phyloP scores from a whole-genome alignment of 2,888 invertebrate species.

The Ophioninae sp. region DNA sequence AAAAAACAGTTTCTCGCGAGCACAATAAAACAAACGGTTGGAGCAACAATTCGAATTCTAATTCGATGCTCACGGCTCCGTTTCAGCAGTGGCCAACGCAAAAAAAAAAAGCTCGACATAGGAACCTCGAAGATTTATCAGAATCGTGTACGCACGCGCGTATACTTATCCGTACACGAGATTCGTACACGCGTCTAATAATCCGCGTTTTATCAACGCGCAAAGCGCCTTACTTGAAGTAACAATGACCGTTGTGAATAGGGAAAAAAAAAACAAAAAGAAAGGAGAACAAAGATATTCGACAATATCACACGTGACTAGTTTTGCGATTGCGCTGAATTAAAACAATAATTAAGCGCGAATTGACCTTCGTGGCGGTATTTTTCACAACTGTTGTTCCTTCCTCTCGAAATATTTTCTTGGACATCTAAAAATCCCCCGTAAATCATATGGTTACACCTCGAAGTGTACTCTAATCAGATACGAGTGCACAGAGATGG shows the following conservation, averaged over 20 bases:
- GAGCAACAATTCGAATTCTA: not conserved
- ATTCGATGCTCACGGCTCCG: not conserved
- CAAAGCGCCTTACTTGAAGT: constrained; percentile 45
- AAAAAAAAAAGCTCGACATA: constrained; percentile 34
- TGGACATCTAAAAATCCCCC: constrained; percentile 21
- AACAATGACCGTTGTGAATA: constrained; percentile 62
- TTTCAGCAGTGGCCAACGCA: not conserved
- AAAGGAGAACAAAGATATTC: constrained; percentile 50
- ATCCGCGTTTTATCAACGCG: constrained; percentile 2
- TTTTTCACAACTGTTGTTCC: not conserved
- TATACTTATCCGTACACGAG: not conserved
- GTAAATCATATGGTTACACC: constrained; percentile 10
- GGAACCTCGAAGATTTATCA: constrained; percentile 42
- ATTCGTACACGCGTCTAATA: constrained; percentile 8
- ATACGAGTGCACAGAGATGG: constrained; percentile 45
- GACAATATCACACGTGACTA: constrained; percentile 67
- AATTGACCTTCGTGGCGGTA: constrained; percentile 42
- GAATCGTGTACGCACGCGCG: constrained; percentile 3
- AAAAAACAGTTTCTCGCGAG: not conserved
- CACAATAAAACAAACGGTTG: not conserved
- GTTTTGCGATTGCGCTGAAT: constrained; percentile 45
- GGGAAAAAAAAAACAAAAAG: constrained; percentile 7
- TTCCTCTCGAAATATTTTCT: not conserved
- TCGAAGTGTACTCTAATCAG: constrained; percentile 24
- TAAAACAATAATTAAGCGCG: constrained; percentile 16